Conservation (phyloP, 1,140 invertebrate species). For the Pseudomyrmex cubaensis region DNA sequence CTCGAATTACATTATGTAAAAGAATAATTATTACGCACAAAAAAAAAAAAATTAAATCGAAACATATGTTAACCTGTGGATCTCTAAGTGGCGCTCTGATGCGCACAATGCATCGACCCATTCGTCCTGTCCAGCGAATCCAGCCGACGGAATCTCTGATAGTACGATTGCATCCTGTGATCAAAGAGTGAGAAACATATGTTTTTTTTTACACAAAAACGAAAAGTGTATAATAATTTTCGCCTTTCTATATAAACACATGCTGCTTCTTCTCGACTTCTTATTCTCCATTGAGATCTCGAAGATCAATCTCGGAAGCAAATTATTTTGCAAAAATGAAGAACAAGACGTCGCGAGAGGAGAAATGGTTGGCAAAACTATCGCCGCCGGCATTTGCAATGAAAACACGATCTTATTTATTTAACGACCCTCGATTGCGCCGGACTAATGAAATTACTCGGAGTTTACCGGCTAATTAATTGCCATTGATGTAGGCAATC, state of each 20-base stretch:
- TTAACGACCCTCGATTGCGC: conserved; percentile 52
- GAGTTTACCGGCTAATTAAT: conserved; percentile 76
- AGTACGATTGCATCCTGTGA: conserved; percentile 80
- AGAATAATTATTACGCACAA: background rate
- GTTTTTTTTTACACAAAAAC: conserved; percentile 11
- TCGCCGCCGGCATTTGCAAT: conserved; percentile 66
- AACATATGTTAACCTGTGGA: conserved; percentile 74
- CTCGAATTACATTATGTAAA: background rate
- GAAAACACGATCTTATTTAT: conserved; percentile 70
- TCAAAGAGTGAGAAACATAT: conserved; percentile 41
- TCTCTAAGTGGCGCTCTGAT: conserved; percentile 78
- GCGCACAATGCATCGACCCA: conserved; percentile 79
- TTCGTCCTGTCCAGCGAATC: conserved; percentile 82
- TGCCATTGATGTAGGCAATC: conserved; percentile 77
- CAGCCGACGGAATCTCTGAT: conserved; percentile 80
- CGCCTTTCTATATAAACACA: background rate
- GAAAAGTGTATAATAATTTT: background rate
- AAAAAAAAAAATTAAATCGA: conserved; percentile 12
- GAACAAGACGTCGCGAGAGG: conserved; percentile 28
- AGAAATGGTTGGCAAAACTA: conserved; percentile 61
- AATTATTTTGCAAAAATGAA: conserved; percentile 22
- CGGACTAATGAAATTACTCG: conserved; percentile 71
- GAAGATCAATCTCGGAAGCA: conserved; percentile 5
- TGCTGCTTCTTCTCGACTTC: background rate
- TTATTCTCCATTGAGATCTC: background rate